Evolutionary conservation across 2,797 vertebrate species (phyloP).

Genomic region (Ctenopoma kingsleyae): DNA sequence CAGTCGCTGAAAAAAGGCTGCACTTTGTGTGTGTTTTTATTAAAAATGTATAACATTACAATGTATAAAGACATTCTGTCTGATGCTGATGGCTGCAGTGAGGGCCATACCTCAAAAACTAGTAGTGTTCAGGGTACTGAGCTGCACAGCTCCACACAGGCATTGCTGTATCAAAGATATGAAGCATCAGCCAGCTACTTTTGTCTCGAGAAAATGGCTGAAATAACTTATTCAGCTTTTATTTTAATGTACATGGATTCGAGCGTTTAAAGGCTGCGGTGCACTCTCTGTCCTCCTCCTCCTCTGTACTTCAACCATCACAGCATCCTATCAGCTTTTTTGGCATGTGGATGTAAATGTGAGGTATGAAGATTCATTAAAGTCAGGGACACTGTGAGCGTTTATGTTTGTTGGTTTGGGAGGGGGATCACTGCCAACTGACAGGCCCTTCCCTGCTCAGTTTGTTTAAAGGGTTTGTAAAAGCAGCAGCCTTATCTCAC

Average conservation of each 20-base stretch:
- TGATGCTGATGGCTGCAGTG: conserved; percentile 46
- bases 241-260: conserved; percentile 17
- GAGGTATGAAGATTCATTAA: conserved; percentile 79
- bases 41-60: conserved; percentile 63
- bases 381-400: conserved; percentile 36
- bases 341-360: conserved; percentile 78
- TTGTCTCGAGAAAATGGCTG: conserved; percentile 35
- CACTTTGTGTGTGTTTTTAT: conserved; percentile 47
- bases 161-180: conserved; percentile 42
- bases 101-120: conserved; percentile 54
- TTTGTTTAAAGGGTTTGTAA: conserved; percentile 89
- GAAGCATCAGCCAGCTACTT: conserved; percentile 36
- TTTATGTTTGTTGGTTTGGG: conserved; percentile 44
- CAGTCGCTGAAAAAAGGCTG: conserved; percentile 27
- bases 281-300: conserved; percentile 26
- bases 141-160: conserved; percentile 26
- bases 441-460: conserved; percentile 81
- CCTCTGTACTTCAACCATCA: conserved; percentile 40
- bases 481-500: conserved; percentile 87
- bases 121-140: conserved; percentile 53
- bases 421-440: conserved; percentile 82
- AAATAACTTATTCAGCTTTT: conserved; percentile 19
- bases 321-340: conserved; percentile 50
- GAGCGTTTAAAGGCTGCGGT: conserved; percentile 6
- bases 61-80: conserved; percentile 30